Evolutionary conservation across 2,888 invertebrate genomes (phyloP).

Genomic region (Drosophila neonasuta): DNA sequence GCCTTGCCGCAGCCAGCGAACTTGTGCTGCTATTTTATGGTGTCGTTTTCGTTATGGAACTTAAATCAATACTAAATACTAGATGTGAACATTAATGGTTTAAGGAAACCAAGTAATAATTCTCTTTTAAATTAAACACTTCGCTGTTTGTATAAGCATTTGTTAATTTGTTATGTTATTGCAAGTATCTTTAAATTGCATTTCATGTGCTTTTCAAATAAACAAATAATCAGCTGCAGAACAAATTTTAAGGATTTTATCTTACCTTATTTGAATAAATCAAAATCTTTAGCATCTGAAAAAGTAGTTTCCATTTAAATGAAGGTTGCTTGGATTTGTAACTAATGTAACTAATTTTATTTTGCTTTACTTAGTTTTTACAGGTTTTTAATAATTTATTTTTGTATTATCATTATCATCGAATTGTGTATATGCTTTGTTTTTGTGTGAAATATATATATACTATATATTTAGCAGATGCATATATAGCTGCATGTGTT

Average conservation of each 20-base stretch:
- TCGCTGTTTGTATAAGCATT: no score
- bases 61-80: slow-evolving; percentile 20
- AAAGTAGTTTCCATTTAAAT: slow-evolving; percentile 34
- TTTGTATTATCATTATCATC: slow-evolving; percentile 70
- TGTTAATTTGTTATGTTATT: neutral
- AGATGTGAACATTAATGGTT: neutral
- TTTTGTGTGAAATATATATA: slow-evolving; percentile 53
- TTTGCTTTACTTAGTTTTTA: slow-evolving; percentile 77
- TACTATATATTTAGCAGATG: slow-evolving; percentile 64
- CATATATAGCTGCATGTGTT: slow-evolving; percentile 65
- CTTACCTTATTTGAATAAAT: no score
- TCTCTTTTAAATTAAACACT: neutral
- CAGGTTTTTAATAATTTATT: slow-evolving; percentile 70
- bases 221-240: neutral
- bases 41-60: slow-evolving; percentile 1
- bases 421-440: slow-evolving; percentile 62
- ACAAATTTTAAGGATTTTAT: no score
- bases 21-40: slow-evolving; percentile 15
- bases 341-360: slow-evolving; percentile 78
- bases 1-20: slow-evolving; percentile 28
- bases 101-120: neutral
- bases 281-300: neutral
- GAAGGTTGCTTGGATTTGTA: slow-evolving; percentile 66
- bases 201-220: neutral
- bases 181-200: neutral